Base-by-base conservation (phyloP, 2,888 invertebrate species). In the Strigamia transsilvanica region DNA sequence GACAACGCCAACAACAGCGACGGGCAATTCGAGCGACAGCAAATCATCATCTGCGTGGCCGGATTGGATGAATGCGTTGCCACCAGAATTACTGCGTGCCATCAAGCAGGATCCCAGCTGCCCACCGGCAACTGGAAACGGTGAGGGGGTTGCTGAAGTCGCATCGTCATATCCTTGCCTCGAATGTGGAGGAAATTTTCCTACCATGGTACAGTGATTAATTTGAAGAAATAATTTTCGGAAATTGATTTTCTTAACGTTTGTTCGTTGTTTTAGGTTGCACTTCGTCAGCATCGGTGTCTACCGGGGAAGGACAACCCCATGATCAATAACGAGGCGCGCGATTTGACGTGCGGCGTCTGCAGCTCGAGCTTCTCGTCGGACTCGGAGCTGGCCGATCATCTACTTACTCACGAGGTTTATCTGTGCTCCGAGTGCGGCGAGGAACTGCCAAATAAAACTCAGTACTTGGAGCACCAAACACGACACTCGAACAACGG, bases 61-160 rank as follows among this genome's bases (percentile, higher is more conserved):
- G 41, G 80, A 80, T 10, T 80, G 80, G 80, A 80, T 80, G 80
- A 80, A 80, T 10, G 34, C 80, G 10, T 42, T 80, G n/a, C 80
- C 80, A 13, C 41, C 80, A 13, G 80, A 80, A 27, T 23, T 80
- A n/a, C 41, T 80, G 6, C 34, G 80, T 38, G 80, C 80, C 41
- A 80, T 80, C 9, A 80, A 80, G 15, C 80, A 80, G 23, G 80
- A 80, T 10, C 80, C 80, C 7, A n/a, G 41, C n/a, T n/a, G 41
- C 12, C 42, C 80, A 3, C 15, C 42, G 6, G 10, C 80, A 5
- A 80, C 38, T 38, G 23, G 23, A 27, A 32, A 32, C 9, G 78
- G n/a, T 23, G 78, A 32, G 7, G 27, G 27, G 5, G 32, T n/a
- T 32, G 27, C 27, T 5, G 78, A 32, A 9, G 80, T 18, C 6